Conservation (phyloP, 2,888 invertebrate genomes). For the Campaea margaritaria region DNA sequence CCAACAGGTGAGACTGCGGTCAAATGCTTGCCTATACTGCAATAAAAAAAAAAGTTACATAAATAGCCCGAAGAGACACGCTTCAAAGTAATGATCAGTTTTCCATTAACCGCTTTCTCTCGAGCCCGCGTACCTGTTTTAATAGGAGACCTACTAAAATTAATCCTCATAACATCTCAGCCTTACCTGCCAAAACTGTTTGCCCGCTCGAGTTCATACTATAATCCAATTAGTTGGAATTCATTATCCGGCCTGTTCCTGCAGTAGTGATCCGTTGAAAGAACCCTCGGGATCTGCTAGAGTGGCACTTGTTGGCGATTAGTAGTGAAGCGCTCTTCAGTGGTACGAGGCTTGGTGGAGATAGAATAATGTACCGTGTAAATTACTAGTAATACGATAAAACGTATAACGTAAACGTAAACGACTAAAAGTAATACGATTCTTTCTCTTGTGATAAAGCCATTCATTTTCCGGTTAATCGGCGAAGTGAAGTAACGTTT, state of each 20-base stretch:
- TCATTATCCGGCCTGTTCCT: conserved; percentile 77
- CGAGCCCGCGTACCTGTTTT: neutral
- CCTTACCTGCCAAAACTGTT: conserved; percentile 33
- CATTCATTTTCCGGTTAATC: too few relatives aligned
- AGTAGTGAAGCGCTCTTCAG: conserved; percentile 69
- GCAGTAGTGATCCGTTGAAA: conserved; percentile 75
- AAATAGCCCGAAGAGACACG: too few relatives aligned
- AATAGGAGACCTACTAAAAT: neutral
- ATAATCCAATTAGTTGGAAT: conserved; percentile 76
- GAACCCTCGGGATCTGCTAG: conserved; percentile 72
- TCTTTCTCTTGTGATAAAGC: too few relatives aligned
- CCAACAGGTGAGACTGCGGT: too few relatives aligned
- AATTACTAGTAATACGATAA: too few relatives aligned
- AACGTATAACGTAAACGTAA: too few relatives aligned
- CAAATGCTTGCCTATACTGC: too few relatives aligned
- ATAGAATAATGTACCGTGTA: conserved; percentile 27
- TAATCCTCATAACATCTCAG: conserved; percentile 16
- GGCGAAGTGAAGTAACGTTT: too few relatives aligned
- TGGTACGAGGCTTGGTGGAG: conserved; percentile 6
- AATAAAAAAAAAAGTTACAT: too few relatives aligned
- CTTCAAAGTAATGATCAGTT: neutral
- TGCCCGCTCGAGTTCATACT: conserved; percentile 48
- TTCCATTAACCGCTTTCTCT: neutral
- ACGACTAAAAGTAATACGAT: too few relatives aligned
- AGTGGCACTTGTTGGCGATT: conserved; percentile 76